These are phyloP conservation scores for Sphaerodactylus townsendi DNA, from an alignment of 2,113 vertebrate species.

Conservation along the genomic window DNA sequence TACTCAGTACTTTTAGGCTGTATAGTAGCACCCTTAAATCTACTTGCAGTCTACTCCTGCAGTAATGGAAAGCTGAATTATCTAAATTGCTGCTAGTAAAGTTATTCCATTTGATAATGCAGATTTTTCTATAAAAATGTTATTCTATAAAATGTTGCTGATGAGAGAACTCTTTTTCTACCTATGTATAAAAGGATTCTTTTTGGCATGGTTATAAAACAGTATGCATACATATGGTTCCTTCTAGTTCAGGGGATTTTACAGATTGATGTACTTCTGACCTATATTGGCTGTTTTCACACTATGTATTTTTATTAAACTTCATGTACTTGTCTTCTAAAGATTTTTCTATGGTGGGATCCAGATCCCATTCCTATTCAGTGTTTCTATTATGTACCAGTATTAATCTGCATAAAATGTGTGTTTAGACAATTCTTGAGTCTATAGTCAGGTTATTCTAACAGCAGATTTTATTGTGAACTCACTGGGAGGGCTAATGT, in stretches of 20 bases:
- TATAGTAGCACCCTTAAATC: background rate
- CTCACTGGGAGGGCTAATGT: background rate
- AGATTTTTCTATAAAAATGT: too few species aligned
- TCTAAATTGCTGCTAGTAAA: background rate
- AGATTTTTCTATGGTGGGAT: background rate
- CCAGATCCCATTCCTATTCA: background rate
- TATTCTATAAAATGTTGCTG: background rate
- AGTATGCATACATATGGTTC: accelerated
- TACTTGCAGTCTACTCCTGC: background rate
- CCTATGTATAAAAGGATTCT: background rate
- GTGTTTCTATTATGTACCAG: background rate
- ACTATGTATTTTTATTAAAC: background rate
- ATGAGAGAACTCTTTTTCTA: background rate
- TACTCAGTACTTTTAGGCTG: background rate
- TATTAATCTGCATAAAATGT: background rate
- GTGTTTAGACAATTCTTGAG: conserved; percentile 6
- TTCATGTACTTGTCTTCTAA: background rate
- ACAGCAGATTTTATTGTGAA: conserved; percentile 25
- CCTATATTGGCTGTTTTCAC: background rate
- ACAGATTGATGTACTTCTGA: background rate
- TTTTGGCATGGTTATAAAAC: background rate
- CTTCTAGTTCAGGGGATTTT: accelerated
- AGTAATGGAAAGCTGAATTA: accelerated
- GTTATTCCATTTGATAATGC: background rate
- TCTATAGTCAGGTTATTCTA: background rate